These are phyloP conservation scores for Helicoverpa zea DNA, from an alignment of 1,140 invertebrate species.

Conservation along the genomic window DNA sequence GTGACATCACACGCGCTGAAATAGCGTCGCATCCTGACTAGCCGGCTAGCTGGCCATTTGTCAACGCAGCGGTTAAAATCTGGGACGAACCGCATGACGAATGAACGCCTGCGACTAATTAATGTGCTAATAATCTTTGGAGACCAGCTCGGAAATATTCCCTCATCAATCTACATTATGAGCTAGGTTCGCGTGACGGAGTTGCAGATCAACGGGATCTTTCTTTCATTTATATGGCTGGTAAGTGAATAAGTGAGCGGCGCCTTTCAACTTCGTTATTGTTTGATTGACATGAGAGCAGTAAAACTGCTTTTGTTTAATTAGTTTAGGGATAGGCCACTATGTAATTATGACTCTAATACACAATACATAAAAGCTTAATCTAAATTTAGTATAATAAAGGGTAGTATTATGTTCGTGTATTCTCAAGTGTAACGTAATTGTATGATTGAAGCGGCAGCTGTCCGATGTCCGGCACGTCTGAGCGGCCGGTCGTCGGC, in stretches of 20 bases:
- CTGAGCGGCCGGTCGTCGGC: too few relatives aligned
- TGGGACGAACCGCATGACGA: slow-evolving; percentile 29
- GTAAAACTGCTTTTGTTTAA: too few relatives aligned
- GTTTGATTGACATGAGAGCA: not conserved
- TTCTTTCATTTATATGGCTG: not conserved
- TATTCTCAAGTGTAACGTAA: too few relatives aligned
- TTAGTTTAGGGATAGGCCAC: too few relatives aligned
- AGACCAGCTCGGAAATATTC: slow-evolving; percentile 35
- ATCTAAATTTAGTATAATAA: too few relatives aligned
- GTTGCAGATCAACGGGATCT: slow-evolving; percentile 9
- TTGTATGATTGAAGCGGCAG: too few relatives aligned
- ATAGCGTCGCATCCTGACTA: slow-evolving; percentile 25
- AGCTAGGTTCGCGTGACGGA: slow-evolving; percentile 14
- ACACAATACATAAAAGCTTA: too few relatives aligned
- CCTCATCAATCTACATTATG: slow-evolving; percentile 37
- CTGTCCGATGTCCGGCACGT: too few relatives aligned
- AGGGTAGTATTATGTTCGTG: too few relatives aligned
- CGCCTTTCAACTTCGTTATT: not conserved
- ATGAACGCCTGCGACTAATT: slow-evolving; percentile 36
- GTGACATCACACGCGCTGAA: slow-evolving; percentile 12
- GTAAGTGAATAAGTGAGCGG: slow-evolving; percentile 27
- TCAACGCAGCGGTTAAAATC: slow-evolving; percentile 38
- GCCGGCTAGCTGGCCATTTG: slow-evolving; percentile 9
- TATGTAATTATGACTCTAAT: too few relatives aligned
- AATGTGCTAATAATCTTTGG: slow-evolving; percentile 40